A percentile compares a stretch with the other conserved stretches of the same genome.
Conservation (phyloP, 2,113 vertebrate genomes). For the Bolborhynchus lineola region DNA sequence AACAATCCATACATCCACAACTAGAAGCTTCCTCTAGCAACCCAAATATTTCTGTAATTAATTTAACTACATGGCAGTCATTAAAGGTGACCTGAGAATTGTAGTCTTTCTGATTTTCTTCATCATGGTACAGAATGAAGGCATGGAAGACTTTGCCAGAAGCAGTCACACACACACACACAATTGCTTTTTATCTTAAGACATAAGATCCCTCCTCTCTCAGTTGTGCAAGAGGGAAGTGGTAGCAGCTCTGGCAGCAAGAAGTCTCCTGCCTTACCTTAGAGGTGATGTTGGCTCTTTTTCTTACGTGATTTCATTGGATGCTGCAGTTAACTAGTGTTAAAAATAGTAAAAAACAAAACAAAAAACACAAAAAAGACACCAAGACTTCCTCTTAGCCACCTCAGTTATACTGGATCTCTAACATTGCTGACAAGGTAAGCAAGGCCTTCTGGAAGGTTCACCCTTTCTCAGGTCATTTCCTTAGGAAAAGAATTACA, state of each 20-base stretch:
- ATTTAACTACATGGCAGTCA: neutral
- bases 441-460: neutral
- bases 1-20: neutral
- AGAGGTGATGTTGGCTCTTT: neutral
- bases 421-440: neutral
- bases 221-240: neutral
- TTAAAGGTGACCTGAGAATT: neutral
- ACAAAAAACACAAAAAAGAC: neutral
- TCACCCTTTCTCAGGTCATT: neutral
- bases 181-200: neutral
- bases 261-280: constrained; percentile 52
- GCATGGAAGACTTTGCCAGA: neutral
- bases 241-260: neutral
- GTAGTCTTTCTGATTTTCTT: neutral
- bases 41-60: neutral
- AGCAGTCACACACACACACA: neutral
- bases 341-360: constrained; percentile 12
- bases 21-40: neutral
- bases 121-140: neutral
- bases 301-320: constrained; percentile 37
- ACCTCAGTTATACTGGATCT: neutral
- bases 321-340: constrained; percentile 62
- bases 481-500: neutral
- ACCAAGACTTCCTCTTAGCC: constrained; percentile 24
- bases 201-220: neutral